Evolutionary conservation across 2,888 invertebrate genomes (phyloP), one percentile per base, ranked within the genome.

Genomic region (Lycia hirtaria): DNA sequence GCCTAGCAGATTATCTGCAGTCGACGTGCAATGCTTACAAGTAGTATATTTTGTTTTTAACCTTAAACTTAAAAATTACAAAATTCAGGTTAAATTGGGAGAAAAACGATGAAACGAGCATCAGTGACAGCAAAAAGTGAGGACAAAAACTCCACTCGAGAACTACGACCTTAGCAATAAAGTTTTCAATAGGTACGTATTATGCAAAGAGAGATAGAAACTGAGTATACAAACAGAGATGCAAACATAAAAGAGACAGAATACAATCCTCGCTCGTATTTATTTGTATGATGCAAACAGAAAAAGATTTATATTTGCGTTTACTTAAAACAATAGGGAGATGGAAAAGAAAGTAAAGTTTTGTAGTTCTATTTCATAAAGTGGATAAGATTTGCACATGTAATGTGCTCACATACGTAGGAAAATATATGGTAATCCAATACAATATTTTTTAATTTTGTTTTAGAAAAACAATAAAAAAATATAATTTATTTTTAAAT

Each of bases 201-300:
- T 12, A 20, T 14, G 26, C 17, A 15, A 26, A 26, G 10, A 30
- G 17, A 30, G 7, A n/a, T n/a, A 14, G 3, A 12, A 43, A 28
- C 7, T 9, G 35, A 40, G 44, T 20, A 33, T 33, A 33, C 33
- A 45, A 32, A 45, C 20, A 20, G n/a, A 32, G n/a, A 32, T 12
- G 12, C 24, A 24, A 4, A 15, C 4, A 47, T 17, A 35, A 47
- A 47, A 32, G 20, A 45, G 6, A 15, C 24, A 35, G 20, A 35
- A 35, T 35, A 35, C 24, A 24, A 35, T 24, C n/a, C 19, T 15
- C 22, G 32, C 28, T 20, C 22, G 10, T 35, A 47, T 47, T 47
- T 47, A 26, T 33, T 33, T 28, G 45, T 30, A 38, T 40, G 37
- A 28, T 35, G 48, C 43, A 28, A 62, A 26, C 43, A 33, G 35